Evolutionary conservation across 2,797 vertebrate genomes (phyloP), one percentile per base, ranked within the genome.

Genomic region (Cheirogaleus major): DNA sequence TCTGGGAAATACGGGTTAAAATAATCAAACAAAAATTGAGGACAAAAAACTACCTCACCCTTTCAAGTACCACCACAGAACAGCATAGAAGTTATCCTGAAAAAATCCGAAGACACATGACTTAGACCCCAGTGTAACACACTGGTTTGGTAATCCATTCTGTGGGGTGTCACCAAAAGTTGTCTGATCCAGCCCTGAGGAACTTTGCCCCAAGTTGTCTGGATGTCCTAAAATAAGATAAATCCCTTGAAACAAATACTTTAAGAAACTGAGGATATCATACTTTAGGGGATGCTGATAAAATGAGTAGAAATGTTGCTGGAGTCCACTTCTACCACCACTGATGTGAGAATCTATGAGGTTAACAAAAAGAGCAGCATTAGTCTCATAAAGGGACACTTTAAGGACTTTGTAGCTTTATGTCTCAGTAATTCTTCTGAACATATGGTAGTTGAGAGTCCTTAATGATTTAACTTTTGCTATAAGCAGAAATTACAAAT

Each of bases 161-260:
- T 43, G 20, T 14, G 20, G n/a, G 15, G 18, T 65, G 8, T 0
- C 72, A 32, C 17, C 17, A 93, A 84, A 81, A 73, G 17, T 67
- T 80, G 32, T 75, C 57, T 88, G 23, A 81, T n/a, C 23, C 14
- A 76, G 32, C 25, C 35, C 48, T 48, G 7, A 7, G 43, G 22
- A 7, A 41, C 45, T 78, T 57, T 78, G 14, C 61, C n/a, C 38
- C 59, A 75, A 89, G 38, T 67, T 69, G 52, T 67, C 43, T 48
- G 25, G 27, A 67, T 78, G 79, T 48, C 5, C 55, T 92, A 92
- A 95, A 93, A 73, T 65, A 79, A 96, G 38, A 81, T 32, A 91
- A 89, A 82, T 48, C 11, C 18, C 20, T 91, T 52, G 20, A 72
- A 93, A 80, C 35, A 48, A 95, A 80, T 43, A 14, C 17, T 84